A percentile compares a stretch with the other conserved stretches of the same genome.
Evolutionary conservation across 1,140 invertebrate species (phyloP).

Genomic region (Acromyrmex charruanus): DNA sequence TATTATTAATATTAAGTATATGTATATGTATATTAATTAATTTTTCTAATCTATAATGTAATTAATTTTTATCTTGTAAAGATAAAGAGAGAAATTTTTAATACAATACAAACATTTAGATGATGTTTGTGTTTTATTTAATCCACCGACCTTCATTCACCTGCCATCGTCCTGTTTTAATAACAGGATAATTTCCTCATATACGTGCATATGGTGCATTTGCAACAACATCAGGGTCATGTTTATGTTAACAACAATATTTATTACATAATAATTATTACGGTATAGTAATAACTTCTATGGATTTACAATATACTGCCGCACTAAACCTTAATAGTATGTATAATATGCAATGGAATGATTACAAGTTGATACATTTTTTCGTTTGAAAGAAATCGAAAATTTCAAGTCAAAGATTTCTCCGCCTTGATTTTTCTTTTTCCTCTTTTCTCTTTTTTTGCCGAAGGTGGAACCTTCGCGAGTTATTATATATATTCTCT

Average conservation of each 20-base stretch:
- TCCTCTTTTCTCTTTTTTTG: neutral
- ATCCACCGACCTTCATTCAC: neutral
- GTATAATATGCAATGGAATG: slow-evolving; percentile 84
- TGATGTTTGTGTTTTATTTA: slow-evolving; percentile 32
- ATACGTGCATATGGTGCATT: neutral
- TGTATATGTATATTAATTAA: neutral
- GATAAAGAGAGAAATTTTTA: neutral
- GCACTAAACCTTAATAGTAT: slow-evolving; percentile 83
- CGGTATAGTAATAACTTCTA: slow-evolving; percentile 86
- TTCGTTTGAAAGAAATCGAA: slow-evolving; percentile 49
- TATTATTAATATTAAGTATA: neutral
- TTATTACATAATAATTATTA: slow-evolving; percentile 87
- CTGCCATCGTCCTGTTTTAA: neutral
- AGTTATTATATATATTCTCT: neutral
- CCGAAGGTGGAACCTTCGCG: slow-evolving; percentile 31
- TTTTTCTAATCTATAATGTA: slow-evolving; percentile 1
- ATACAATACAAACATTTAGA: slow-evolving; percentile 19
- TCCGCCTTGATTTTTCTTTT: slow-evolving; percentile 37
- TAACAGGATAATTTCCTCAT: neutral
- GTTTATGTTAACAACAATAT: slow-evolving; percentile 86
- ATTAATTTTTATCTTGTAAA: slow-evolving; percentile 1
- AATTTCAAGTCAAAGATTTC: slow-evolving; percentile 56
- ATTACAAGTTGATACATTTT: slow-evolving; percentile 85
- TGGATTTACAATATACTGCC: slow-evolving; percentile 86
- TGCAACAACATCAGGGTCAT: slow-evolving; percentile 21